Evolutionary conservation across 2,888 invertebrate species (phyloP).

Genomic region (Lysandra coridon): DNA sequence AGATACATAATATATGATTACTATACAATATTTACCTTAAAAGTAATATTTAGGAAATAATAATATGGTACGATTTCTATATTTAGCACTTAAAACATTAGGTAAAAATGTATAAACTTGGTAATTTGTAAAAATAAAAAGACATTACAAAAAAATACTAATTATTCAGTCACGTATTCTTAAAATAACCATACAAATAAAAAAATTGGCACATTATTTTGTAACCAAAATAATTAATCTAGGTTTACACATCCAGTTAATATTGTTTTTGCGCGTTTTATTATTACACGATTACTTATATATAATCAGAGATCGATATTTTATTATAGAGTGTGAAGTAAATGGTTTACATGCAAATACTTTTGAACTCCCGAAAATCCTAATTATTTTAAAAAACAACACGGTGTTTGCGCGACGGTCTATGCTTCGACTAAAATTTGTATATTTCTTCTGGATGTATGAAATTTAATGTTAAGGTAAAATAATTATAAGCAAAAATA

Average conservation of each 20-base stretch:
- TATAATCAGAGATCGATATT: not conserved
- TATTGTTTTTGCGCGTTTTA: slow-evolving; percentile 25
- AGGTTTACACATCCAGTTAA: slow-evolving; percentile 28
- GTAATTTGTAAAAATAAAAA: slow-evolving; percentile 27
- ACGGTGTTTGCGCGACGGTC: no score
- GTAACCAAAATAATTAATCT: slow-evolving; percentile 35
- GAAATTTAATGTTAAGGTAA: not conserved
- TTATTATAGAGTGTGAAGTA: not conserved
- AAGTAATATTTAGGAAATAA: slow-evolving; percentile 6
- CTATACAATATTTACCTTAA: slow-evolving; percentile 18
- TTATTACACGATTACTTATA: not conserved
- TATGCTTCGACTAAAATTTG: not conserved
- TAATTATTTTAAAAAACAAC: not conserved
- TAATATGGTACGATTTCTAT: slow-evolving; percentile 20
- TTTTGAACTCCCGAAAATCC: not conserved
- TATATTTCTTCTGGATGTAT: not conserved
- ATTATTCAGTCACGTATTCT: slow-evolving; percentile 45
- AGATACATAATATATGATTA: not conserved
- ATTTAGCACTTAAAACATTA: not conserved
- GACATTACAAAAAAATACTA: slow-evolving; percentile 42
- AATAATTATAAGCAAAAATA: not conserved
- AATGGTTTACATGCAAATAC: not conserved
- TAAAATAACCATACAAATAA: slow-evolving; percentile 39
- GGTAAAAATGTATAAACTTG: slow-evolving; percentile 28
- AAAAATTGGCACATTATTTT: slow-evolving; percentile 41